phyloP scores from a whole-genome alignment of 2,888 invertebrate genomes.

The Drosophila falleni region DNA sequence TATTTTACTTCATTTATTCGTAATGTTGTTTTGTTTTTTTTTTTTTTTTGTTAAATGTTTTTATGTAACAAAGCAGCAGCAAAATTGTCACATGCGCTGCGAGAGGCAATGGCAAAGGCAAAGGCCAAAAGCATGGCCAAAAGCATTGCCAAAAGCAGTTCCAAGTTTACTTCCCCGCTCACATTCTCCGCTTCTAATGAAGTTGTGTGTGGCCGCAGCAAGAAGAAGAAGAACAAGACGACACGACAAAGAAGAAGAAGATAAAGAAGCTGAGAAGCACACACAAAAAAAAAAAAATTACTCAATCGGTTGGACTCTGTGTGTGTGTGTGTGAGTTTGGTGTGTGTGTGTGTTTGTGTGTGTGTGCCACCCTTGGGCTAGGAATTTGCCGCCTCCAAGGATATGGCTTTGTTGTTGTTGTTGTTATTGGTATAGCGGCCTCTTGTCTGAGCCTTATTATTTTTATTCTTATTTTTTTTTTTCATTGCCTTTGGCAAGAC shows the following conservation, averaged over 20 bases:
- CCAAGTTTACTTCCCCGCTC: conserved; percentile 27
- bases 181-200: conserved; percentile 61
- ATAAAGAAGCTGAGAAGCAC: conserved; percentile 16
- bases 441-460: conserved; percentile 77
- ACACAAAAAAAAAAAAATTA: conserved; percentile 57
- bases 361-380: conserved; percentile 67
- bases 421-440: conserved; percentile 56
- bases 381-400: conserved; percentile 61
- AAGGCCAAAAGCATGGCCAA: conserved; percentile 16
- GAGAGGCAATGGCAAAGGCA: conserved; percentile 20
- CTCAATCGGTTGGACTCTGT: conserved; percentile 64
- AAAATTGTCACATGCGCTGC: conserved; percentile 51
- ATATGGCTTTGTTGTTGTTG: conserved; percentile 29
- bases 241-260: conserved; percentile 11
- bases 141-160: conserved; percentile 26
- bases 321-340: conserved; percentile 23
- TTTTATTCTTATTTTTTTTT: conserved; percentile 10
- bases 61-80: conserved; percentile 58
- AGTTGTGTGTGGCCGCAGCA: conserved; percentile 66
- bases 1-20: background rate
- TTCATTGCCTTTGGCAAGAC: conserved; percentile 34
- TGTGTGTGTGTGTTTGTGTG: conserved; percentile 15
- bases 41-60: conserved; percentile 18
- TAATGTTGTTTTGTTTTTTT: background rate
- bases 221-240: conserved; percentile 17